Base-by-base conservation (phyloP, 2,888 invertebrate genomes). In the Cataglyphis albicans region DNA sequence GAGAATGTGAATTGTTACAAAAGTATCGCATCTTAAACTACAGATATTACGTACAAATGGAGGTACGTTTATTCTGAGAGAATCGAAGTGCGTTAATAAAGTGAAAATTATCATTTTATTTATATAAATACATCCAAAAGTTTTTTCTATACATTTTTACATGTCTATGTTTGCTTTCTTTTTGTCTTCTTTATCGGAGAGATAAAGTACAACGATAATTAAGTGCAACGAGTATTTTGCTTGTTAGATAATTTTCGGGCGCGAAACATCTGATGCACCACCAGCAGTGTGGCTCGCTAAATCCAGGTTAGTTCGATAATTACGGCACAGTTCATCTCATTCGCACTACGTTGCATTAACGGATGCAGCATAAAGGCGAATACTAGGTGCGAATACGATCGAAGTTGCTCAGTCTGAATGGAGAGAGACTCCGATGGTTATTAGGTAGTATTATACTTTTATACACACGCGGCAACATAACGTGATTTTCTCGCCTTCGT, bases 341-440 rank as follows among this genome's bases (percentile, higher is more conserved):
- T 75, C 64, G 41, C 72, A 82, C 84, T 86, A 84, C 81, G 88
- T 81, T 82, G 87, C 74, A 82, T 87, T 88, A 89, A 89, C 83
- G 84, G 83, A 85, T 82, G 82, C 68, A 59, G 80, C 83, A 87
- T 88, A 88, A 90, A 88, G 87, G 76, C 85, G 81, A 61, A 70
- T 73, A 67, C 64, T 65, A 78, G 75, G 67, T 67, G 63, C 68
- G 76, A 83, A 78, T 82, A 61, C 61, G 84, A 83, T 88, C 83
- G 87, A 88, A 88, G 88, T 81, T 87, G 72, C 82, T 38, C 57
- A 35, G 63, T 38, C 32, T 55, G 44, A 57, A 59, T 70, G 35
- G 21, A 25, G 25, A 68, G 15, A 25, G 3, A 48, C 3, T 41
- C 15, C 25, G 41, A 57, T 15, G 7, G 59, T 57, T 78, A 68